A percentile compares a stretch with the other conserved stretches of the same genome.
Evolutionary conservation across 2,888 invertebrate species (phyloP).

Genomic region (Hanleya hanleyi): DNA sequence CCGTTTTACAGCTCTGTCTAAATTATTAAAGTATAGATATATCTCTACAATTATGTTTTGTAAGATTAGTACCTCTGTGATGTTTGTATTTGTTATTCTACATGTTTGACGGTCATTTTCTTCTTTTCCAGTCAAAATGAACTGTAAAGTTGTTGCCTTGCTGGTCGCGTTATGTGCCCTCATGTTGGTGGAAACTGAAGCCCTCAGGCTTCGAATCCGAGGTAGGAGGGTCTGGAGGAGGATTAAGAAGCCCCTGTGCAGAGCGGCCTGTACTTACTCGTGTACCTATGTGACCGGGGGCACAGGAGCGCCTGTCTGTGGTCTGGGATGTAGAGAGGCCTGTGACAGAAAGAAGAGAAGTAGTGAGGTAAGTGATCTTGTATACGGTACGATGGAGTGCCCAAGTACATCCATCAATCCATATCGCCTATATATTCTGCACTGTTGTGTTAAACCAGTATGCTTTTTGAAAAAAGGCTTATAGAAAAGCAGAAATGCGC

Average conservation of each 20-base stretch:
- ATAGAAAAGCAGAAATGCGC: not conserved
- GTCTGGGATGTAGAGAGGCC: not conserved
- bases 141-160: not conserved
- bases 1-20: too few relatives aligned
- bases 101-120: too few relatives aligned
- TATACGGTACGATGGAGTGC: too few relatives aligned
- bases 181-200: not conserved
- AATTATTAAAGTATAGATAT: too few relatives aligned
- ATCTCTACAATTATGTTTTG: too few relatives aligned
- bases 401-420: too few relatives aligned
- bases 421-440: too few relatives aligned
- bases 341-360: conserved; percentile 4
- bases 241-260: conserved; percentile 2
- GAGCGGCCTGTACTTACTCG: conserved; percentile 1
- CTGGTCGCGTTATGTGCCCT: not conserved
- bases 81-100: too few relatives aligned
- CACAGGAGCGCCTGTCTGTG: conserved; percentile 6
- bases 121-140: not conserved
- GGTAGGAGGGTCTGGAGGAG: conserved; percentile 6
- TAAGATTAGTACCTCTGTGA: too few relatives aligned
- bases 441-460: too few relatives aligned
- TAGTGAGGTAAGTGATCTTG: not conserved
- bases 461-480: too few relatives aligned
- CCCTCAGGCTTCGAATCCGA: not conserved
- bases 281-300: conserved; percentile 6